Conservation (phyloP, 2,113 vertebrate species). For the Pseudopodoces humilis region DNA sequence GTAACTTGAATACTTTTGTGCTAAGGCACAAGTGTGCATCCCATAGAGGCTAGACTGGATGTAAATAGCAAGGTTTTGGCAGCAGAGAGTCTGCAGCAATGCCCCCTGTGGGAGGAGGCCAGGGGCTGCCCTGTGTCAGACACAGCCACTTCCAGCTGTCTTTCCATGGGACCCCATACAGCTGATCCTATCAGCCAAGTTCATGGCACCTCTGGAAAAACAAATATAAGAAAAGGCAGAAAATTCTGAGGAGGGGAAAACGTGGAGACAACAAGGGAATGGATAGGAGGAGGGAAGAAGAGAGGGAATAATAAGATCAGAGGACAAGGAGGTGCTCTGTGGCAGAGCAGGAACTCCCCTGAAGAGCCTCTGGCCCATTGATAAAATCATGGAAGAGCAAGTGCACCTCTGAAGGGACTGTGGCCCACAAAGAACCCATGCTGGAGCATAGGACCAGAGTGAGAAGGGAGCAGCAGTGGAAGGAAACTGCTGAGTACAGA, state of each 20-base stretch:
- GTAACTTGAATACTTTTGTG: neutral
- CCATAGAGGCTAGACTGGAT: neutral
- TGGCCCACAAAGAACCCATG: neutral
- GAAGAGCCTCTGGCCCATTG: neutral
- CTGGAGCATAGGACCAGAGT: neutral
- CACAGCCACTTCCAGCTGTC: neutral
- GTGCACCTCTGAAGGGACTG: neutral
- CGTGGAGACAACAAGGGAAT: fast-evolving
- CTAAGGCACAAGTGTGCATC: neutral
- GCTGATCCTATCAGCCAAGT: neutral
- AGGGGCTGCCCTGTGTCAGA: neutral
- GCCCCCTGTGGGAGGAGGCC: neutral
- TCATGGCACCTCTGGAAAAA: neutral
- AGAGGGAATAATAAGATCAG: neutral
- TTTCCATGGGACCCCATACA: neutral
- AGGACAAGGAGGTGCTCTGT: neutral
- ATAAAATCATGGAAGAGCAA: neutral
- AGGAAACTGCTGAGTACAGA: neutral
- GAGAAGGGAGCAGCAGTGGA: neutral
- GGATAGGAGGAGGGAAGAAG: neutral
- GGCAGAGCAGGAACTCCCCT: neutral
- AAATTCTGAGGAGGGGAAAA: neutral
- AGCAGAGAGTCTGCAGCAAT: neutral
- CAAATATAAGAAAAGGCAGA: neutral
- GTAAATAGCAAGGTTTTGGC: neutral